phyloP scores from a whole-genome alignment of 2,888 invertebrate species.

The Bursaphelenchus okinawaensis region DNA sequence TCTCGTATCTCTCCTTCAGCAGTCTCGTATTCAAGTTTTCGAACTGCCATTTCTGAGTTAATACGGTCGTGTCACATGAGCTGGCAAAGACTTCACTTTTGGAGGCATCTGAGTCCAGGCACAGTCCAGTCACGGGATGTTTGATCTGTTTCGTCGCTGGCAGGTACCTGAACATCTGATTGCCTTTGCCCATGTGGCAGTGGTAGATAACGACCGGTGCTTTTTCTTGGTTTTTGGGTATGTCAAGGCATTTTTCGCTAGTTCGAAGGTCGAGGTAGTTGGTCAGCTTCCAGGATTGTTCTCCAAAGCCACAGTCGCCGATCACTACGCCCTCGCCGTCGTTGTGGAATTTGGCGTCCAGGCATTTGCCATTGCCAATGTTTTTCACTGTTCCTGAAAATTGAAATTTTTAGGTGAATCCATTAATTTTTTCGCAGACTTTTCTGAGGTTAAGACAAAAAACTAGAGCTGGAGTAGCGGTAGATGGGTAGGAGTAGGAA shows the following conservation, averaged over 20 bases:
- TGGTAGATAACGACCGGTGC: constrained; percentile 75
- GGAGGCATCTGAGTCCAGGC: constrained; percentile 62
- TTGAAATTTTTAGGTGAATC: no score
- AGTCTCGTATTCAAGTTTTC: constrained; percentile 59
- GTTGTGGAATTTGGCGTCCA: not conserved
- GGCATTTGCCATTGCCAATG: not conserved
- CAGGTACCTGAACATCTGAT: constrained; percentile 83
- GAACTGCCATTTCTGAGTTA: constrained; percentile 74
- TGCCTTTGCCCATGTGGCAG: constrained; percentile 84
- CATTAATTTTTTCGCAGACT: no score
- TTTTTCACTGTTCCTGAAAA: not conserved
- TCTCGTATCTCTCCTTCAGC: constrained; percentile 26
- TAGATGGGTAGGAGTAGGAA: no score
- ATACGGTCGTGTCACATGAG: constrained; percentile 63
- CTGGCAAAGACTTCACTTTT: constrained; percentile 69
- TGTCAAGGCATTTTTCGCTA: constrained; percentile 72
- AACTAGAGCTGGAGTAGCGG: no score
- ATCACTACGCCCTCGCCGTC: not conserved
- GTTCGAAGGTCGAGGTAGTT: not conserved
- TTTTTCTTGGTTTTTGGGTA: constrained; percentile 67
- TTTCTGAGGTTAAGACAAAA: no score
- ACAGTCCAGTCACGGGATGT: constrained; percentile 73
- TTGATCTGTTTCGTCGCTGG: constrained; percentile 66
- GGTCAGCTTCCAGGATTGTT: not conserved
- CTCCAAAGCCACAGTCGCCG: not conserved